Percentiles rank a stretch among this genome's conserved stretches.
Evolutionary conservation across 2,113 vertebrate species (phyloP).

Genomic region (Mirza zaza): DNA sequence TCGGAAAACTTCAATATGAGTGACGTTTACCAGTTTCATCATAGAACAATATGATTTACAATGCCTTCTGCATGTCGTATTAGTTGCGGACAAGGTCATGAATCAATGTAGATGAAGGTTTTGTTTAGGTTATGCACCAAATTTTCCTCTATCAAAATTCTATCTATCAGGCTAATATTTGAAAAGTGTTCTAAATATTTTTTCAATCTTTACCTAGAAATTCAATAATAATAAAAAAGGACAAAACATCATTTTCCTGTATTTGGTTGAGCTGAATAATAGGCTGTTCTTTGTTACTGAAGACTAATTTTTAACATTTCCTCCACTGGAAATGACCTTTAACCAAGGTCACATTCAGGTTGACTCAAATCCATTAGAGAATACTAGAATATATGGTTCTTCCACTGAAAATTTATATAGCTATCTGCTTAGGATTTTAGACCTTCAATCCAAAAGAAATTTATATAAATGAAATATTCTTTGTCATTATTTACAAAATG

Average conservation of each 20-base stretch:
- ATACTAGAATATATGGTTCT: background rate
- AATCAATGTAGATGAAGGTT: background rate
- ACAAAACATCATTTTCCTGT: background rate
- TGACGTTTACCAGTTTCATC: no score
- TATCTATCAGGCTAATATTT: background rate
- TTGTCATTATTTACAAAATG: background rate
- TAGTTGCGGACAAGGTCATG: background rate
- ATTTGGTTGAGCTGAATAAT: background rate
- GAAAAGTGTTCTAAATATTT: background rate
- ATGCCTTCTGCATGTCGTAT: background rate
- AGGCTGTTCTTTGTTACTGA: background rate
- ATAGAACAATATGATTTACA: background rate
- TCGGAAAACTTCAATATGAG: background rate
- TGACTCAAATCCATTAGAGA: background rate
- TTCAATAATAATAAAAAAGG: background rate
- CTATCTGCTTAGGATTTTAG: background rate
- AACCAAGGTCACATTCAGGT: background rate
- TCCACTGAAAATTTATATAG: background rate
- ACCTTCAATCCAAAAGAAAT: background rate
- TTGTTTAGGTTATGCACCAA: background rate
- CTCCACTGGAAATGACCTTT: background rate
- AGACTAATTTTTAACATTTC: background rate
- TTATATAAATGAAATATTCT: background rate
- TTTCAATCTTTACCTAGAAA: background rate
- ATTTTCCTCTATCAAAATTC: conserved; percentile 4